Evolutionary conservation across 2,888 invertebrate genomes (phyloP), one percentile per base, ranked within the genome.

Genomic region (Pristionchus arcanus): DNA sequence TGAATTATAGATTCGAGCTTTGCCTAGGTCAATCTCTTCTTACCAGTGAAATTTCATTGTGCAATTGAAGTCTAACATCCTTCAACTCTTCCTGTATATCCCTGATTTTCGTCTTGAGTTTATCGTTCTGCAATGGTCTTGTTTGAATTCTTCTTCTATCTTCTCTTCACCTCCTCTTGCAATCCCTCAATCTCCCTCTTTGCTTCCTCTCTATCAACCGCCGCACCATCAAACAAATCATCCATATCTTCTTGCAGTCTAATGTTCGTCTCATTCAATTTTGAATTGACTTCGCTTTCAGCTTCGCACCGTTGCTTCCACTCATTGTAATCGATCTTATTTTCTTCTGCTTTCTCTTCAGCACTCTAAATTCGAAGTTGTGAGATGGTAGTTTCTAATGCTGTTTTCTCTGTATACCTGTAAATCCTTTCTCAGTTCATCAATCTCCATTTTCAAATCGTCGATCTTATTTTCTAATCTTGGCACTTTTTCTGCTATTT

Each of bases 321-420:
- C 19, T 84, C 55, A 28, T 84, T 84, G 28, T 55, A 55, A 53
- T 84, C 84, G 25, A 84, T 84, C 28, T 84, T 84, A 21, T 84
- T 53, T 31, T 84, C 84, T 19, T 84, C 84, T 28, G 53, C 84
- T 19, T 28, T 21, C 7, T 53, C 84, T 31, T n/a, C 25, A n/a
- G 84, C 55, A n/a, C 19, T 28, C 84, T 84, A 16, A 84, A n/a
- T n/a, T n/a, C n/a, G n/a, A n/a, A n/a, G n/a, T n/a, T n/a, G n/a
- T n/a, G n/a, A n/a, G n/a, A n/a, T n/a, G n/a, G n/a, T n/a, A n/a
- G n/a, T n/a, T n/a, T n/a, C n/a, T n/a, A n/a, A n/a, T n/a, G n/a
- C n/a, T n/a, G n/a, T n/a, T n/a, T n/a, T n/a, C 81, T 25, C 37
- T 49, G 7, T 4, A 59, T 31, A 84, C 53, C 83, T 83, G n/a